Base-by-base conservation (phyloP, 2,888 invertebrate genomes). In the Cerastis rubricosa region DNA sequence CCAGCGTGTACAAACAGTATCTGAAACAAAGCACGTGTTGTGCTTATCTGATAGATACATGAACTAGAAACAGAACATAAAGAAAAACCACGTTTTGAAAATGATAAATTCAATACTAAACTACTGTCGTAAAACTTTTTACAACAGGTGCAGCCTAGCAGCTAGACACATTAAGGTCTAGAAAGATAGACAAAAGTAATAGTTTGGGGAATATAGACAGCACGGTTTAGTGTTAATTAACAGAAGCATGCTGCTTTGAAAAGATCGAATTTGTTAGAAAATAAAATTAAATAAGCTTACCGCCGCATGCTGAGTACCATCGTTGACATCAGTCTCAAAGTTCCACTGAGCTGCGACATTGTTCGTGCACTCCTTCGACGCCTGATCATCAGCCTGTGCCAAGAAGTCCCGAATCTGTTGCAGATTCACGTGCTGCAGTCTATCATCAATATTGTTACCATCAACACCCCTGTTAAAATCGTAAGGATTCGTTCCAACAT, bases 311-410 rank as follows among this genome's bases (percentile, higher is more conserved):
- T 99, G 98, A 1, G 98, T 98, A 67, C 97, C 97, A 92, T 98
- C 98, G 94, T 98, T 98, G 59, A 98, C 98, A 91, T 98, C 98
- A 8, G 98, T 98, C 94, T 99, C 98, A 90, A 98, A 99, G 92
- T 98, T 98, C 99, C 99, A 99, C 91, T 99, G 99, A 1, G 98
- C 98, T 0, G 97, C 98, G n/a, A 99, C 98, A 93, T 98, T 98
- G 71, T 98, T 98, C 0, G 98, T 98, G 90, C 98, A 99, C 93
- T 98, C 98, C 91, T 98, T 97, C 0, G 98, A 98, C 17, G 98
- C 97, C 89, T 98, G 97, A 49, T 98, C 97, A 91, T 98, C 98
- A 45, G 98, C 97, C 80, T 98, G 97, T 64, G 97, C 97, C 83
- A 98, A 92, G 63, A 98, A 97, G 81, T 97, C 97, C 80, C 97